These are phyloP conservation scores for Unio pictorum DNA, from an alignment of 2,888 invertebrate genomes.

Conservation along the genomic window DNA sequence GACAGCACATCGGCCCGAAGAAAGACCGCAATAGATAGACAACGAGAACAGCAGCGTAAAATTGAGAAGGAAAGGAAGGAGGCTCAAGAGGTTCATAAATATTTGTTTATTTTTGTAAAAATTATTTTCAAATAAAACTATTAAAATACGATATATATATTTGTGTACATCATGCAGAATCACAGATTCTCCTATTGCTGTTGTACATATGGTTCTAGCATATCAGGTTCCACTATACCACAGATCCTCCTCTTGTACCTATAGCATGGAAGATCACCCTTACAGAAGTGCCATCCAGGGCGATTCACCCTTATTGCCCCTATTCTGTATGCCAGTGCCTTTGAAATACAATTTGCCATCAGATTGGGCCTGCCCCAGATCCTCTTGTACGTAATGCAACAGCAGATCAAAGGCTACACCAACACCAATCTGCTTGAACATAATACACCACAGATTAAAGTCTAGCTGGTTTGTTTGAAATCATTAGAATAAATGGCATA, in stretches of 20 bases:
- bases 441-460: too few species aligned
- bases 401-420: too few species aligned
- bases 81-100: conserved; percentile 58
- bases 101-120: neutral
- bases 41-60: conserved; percentile 63
- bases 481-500: too few species aligned
- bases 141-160: neutral
- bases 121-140: neutral
- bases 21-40: conserved; percentile 54
- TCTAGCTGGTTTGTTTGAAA: too few species aligned
- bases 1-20: conserved; percentile 51
- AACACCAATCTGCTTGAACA: too few species aligned
- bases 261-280: too few species aligned
- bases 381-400: too few species aligned
- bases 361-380: too few species aligned
- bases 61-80: conserved; percentile 68
- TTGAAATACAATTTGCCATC: too few species aligned
- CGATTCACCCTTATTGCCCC: too few species aligned
- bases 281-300: too few species aligned
- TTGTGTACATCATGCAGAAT: neutral
- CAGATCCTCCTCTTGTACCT: neutral
- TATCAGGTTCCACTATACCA: neutral
- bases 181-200: neutral
- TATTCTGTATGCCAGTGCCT: too few species aligned
- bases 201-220: neutral